These are phyloP conservation scores for Halcyon senegalensis DNA, from an alignment of 2,113 vertebrate genomes.

Conservation along the genomic window DNA sequence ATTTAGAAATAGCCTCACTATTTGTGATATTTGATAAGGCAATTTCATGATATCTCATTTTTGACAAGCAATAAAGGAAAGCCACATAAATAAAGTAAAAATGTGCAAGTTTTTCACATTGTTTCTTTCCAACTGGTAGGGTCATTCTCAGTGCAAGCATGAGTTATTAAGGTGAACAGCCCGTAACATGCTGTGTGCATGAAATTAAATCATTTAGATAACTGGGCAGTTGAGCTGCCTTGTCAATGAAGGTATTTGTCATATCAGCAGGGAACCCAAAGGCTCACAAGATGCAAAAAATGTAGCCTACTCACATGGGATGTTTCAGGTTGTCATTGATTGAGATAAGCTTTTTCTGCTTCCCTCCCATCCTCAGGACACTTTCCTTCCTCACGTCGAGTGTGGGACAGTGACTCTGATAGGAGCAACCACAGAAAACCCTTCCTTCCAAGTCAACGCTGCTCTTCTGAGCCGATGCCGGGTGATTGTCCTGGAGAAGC, in stretches of 20 bases:
- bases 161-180: background rate
- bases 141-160: background rate
- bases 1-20: background rate
- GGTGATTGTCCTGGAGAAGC: slow-evolving; percentile 93
- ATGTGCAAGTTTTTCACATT: background rate
- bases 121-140: background rate
- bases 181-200: rapidly evolving
- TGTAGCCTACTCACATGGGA: slow-evolving; percentile 61
- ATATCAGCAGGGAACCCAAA: background rate
- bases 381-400: slow-evolving; percentile 93
- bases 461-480: slow-evolving; percentile 94
- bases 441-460: slow-evolving; percentile 95
- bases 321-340: slow-evolving; percentile 62
- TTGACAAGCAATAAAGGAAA: background rate
- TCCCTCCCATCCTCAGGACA: slow-evolving; percentile 85
- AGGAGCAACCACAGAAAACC: slow-evolving; percentile 97
- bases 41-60: background rate
- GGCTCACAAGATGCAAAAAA: background rate
- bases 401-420: slow-evolving; percentile 94
- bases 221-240: background rate
- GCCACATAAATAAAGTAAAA: background rate
- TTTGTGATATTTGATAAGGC: background rate
- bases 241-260: background rate
- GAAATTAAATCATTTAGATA: background rate
- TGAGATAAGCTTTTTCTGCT: slow-evolving; percentile 69